These are phyloP conservation scores for Nemapogon koenigi DNA, from an alignment of 2,888 invertebrate species.

Conservation along the genomic window DNA sequence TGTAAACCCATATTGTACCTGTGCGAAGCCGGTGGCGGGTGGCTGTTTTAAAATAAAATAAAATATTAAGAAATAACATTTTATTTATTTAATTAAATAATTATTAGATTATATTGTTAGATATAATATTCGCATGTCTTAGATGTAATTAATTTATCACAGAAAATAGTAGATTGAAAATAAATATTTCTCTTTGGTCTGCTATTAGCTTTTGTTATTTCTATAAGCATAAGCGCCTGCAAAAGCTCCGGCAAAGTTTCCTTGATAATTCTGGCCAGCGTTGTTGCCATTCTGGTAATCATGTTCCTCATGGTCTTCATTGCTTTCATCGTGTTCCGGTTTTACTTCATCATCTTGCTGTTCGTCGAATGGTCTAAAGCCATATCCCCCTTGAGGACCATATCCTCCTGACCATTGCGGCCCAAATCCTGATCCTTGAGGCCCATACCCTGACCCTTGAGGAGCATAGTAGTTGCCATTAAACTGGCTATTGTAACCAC, in stretches of 20 bases:
- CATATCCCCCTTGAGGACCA: slow-evolving; percentile 21
- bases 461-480: slow-evolving; percentile 46
- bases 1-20: too few species aligned
- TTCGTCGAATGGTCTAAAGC: slow-evolving; percentile 2
- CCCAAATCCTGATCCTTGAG: slow-evolving; percentile 26
- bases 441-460: slow-evolving; percentile 23
- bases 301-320: slow-evolving; percentile 18
- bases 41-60: too few species aligned
- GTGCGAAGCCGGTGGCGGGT: too few species aligned
- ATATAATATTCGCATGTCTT: too few species aligned
- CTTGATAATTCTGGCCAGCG: slow-evolving; percentile 9
- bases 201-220: neutral
- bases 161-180: slow-evolving; percentile 30
- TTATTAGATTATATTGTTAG: too few species aligned
- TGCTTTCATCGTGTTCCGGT: slow-evolving; percentile 5
- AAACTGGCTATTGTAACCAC: slow-evolving; percentile 41
- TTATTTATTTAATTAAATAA: too few species aligned
- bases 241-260: slow-evolving; percentile 11
- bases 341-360: neutral
- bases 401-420: slow-evolving; percentile 12
- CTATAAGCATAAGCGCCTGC: slow-evolving; percentile 17
- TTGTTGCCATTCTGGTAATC: slow-evolving; percentile 18
- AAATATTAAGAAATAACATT: too few species aligned
- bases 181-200: neutral
- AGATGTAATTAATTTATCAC: too few species aligned